These are phyloP conservation scores for Trypoxylon attenuatum DNA, from an alignment of 2,888 invertebrate genomes.

Conservation along the genomic window DNA sequence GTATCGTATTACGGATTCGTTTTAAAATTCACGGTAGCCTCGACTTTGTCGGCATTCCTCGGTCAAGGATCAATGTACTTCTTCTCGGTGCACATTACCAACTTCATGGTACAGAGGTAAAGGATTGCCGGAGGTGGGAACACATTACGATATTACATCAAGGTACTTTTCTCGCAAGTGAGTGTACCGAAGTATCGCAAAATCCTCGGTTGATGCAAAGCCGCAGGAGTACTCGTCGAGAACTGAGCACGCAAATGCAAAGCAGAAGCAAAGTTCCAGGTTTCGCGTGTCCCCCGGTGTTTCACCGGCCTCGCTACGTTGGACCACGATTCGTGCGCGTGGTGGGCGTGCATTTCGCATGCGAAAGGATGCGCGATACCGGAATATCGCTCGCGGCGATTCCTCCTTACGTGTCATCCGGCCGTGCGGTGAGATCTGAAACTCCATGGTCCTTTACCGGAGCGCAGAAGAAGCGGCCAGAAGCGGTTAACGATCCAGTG, in stretches of 20 bases:
- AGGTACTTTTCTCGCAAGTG: too few species aligned
- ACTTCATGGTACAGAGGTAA: too few species aligned
- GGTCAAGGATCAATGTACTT: too few species aligned
- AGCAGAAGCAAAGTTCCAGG: slow-evolving; percentile 14
- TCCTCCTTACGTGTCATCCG: slow-evolving; percentile 42
- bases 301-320: too few species aligned
- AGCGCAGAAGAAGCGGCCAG: slow-evolving; percentile 33
- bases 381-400: slow-evolving; percentile 41
- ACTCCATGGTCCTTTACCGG: slow-evolving; percentile 28
- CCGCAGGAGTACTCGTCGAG: background rate
- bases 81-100: too few species aligned
- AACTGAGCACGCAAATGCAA: background rate
- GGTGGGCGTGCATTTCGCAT: slow-evolving; percentile 35
- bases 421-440: slow-evolving; percentile 39
- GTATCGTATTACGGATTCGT: too few species aligned
- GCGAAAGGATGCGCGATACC: slow-evolving; percentile 2
- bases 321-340: slow-evolving; percentile 40
- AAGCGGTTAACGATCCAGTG: slow-evolving; percentile 38
- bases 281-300: slow-evolving; percentile 33
- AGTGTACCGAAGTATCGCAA: too few species aligned
- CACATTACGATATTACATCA: too few species aligned
- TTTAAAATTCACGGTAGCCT: too few species aligned
- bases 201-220: too few species aligned
- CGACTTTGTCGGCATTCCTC: too few species aligned
- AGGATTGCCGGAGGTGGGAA: too few species aligned